Evolutionary conservation across 2,797 vertebrate species (phyloP).

Genomic region (Catharus ustulatus): DNA sequence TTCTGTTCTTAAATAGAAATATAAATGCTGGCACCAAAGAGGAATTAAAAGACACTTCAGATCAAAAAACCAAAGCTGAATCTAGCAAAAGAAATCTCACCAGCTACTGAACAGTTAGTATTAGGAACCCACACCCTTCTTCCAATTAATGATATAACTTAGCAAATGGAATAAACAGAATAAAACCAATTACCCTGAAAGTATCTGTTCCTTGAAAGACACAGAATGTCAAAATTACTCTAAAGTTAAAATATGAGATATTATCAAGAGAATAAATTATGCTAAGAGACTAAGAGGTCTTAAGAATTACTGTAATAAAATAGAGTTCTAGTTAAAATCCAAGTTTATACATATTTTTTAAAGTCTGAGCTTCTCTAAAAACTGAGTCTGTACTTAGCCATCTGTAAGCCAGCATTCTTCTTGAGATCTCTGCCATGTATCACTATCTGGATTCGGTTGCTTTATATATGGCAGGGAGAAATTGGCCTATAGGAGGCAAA

Average conservation of each 20-base stretch:
- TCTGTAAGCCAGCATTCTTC: background rate
- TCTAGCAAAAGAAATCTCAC: background rate
- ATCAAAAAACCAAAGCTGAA: background rate
- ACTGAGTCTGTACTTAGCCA: background rate
- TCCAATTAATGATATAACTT: background rate
- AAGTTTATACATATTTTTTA: background rate
- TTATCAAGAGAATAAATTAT: background rate
- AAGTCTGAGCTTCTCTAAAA: background rate
- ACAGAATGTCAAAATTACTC: background rate
- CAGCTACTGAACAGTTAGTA: background rate
- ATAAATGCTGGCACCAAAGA: background rate
- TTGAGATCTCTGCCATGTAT: background rate
- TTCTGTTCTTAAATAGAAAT: background rate
- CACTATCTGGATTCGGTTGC: background rate
- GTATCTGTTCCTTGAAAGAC: background rate
- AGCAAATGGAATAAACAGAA: background rate
- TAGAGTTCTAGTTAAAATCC: background rate
- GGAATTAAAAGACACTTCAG: background rate
- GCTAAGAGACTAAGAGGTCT: background rate
- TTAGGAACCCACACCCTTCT: background rate
- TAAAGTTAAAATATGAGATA: background rate
- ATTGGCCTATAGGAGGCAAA: background rate
- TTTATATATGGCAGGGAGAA: background rate
- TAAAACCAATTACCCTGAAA: background rate
- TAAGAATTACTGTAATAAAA: background rate